Percentiles rank a stretch among this genome's conserved stretches.
Conservation (phyloP, 2,113 vertebrate species). For the Reinhardtius hippoglossoides region DNA sequence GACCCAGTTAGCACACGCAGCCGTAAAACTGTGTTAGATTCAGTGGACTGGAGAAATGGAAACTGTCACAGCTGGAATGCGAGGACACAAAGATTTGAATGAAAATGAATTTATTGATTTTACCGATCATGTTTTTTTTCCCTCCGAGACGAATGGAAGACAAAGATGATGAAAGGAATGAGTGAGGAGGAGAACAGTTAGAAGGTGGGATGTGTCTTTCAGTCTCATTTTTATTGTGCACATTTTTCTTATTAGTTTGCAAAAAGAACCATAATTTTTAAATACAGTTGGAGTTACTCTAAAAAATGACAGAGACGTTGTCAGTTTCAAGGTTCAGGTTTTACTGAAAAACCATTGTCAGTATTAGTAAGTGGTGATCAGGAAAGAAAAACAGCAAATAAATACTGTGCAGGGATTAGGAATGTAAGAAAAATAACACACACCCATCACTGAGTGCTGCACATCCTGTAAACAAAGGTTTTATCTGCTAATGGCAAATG, state of each 20-base stretch:
- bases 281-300: background rate
- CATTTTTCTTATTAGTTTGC: too few species aligned
- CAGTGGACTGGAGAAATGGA: slow-evolving; percentile 30
- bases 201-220: too few species aligned
- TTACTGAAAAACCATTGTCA: background rate
- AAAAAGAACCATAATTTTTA: too few species aligned
- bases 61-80: slow-evolving; percentile 2
- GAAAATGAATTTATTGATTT: slow-evolving; percentile 6
- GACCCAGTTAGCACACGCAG: slow-evolving; percentile 65
- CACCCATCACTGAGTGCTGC: too few species aligned
- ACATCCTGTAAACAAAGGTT: background rate
- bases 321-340: background rate
- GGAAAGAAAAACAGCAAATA: too few species aligned
- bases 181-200: background rate
- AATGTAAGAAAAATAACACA: too few species aligned
- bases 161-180: background rate
- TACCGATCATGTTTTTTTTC: background rate
- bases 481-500: background rate
- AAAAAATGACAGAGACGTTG: too few species aligned
- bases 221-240: too few species aligned
- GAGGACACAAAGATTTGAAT: background rate
- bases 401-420: too few species aligned
- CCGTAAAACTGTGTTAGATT: slow-evolving; percentile 33
- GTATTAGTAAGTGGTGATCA: background rate
- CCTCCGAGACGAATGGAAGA: background rate